phyloP scores from a whole-genome alignment of 37 sponge, comb jelly and placozoan species.

The Aphrocallistes beatrix region DNA sequence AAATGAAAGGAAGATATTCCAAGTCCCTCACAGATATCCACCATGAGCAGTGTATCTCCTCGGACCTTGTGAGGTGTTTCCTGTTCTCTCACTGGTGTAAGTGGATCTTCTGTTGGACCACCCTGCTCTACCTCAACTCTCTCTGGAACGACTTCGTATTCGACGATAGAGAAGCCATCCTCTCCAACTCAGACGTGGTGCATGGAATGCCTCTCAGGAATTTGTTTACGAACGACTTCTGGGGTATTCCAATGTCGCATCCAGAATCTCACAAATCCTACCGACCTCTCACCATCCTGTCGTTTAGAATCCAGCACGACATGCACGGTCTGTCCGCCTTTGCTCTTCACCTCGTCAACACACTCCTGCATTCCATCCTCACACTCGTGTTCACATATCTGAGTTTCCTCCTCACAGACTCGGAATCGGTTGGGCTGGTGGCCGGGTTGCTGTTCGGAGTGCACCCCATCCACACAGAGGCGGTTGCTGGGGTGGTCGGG shows the following conservation, averaged over 20 bases:
- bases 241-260: slow-evolving; percentile 57
- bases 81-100: not conserved
- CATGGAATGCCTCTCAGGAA: slow-evolving; percentile 29
- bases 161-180: slow-evolving; percentile 69
- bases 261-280: slow-evolving; percentile 79
- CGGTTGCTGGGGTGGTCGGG: slow-evolving; percentile 76
- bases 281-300: slow-evolving; percentile 59
- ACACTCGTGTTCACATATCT: slow-evolving; percentile 33
- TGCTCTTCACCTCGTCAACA: slow-evolving; percentile 63
- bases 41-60: too few relatives aligned
- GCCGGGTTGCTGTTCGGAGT: slow-evolving; percentile 56
- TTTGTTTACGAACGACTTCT: slow-evolving; percentile 69
- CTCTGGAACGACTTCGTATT: slow-evolving; percentile 55
- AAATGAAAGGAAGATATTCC: too few relatives aligned
- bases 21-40: too few relatives aligned
- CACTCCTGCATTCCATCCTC: slow-evolving; percentile 40
- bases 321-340: slow-evolving; percentile 53
- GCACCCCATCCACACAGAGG: slow-evolving; percentile 94
- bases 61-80: too few relatives aligned
- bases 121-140: slow-evolving; percentile 42
- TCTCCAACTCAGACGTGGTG: slow-evolving; percentile 55
- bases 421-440: not conserved
- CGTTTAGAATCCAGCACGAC: slow-evolving; percentile 45
- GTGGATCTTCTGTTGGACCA: not conserved
- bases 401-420: not conserved